Evolutionary conservation across 2,797 vertebrate species (phyloP), one percentile per base, ranked within the genome.

Genomic region (Toxotes lorentzi): DNA sequence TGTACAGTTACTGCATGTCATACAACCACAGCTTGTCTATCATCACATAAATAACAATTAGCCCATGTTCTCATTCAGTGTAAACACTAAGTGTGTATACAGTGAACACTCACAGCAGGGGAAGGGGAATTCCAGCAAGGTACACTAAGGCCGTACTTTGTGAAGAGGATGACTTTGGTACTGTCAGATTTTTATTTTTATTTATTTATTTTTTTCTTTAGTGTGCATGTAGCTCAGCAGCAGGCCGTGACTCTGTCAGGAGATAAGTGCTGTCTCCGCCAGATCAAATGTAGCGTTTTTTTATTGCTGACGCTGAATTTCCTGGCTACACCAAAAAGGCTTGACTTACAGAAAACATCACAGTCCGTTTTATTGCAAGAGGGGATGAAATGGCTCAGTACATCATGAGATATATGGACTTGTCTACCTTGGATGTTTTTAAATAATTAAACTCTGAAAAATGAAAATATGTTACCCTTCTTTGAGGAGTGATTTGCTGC

Each of bases 21-120:
- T n/a, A 12, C 64, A 70, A 58, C 69, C 50, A 13, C 66, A 70
- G 69, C 67, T 67, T 76, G 58, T 65, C 59, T 45, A 67, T 78
- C 79, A 64, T 63, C 40, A 61, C 58, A 59, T 82, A 83, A 80
- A 86, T 68, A 88, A 79, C 79, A 85, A 74, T 87, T 86, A 89
- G 53, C 67, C 41, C 59, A 34, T 81, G 64, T 85, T 86, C 75
- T 81, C 35, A 50, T 65, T 73, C 66, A 27, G 41, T 68, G 47
- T 34, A 67, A 84, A 81, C 71, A 86, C 27, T 1, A 70, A 66
- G 73, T 65, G 59, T 86, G 84, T 85, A 83, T 82, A 21, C 48
- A 50, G 73, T 82, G 77, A 81, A 80, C 88, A 85, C 45, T 38
- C 53, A 58, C 58, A 38, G 56, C 32, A 67, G 51, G 24, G 21